Percentiles rank a stretch among this genome's conserved stretches.
These are phyloP conservation scores for Tinea trinotella DNA, from an alignment of 2,888 invertebrate species.

Conservation along the genomic window DNA sequence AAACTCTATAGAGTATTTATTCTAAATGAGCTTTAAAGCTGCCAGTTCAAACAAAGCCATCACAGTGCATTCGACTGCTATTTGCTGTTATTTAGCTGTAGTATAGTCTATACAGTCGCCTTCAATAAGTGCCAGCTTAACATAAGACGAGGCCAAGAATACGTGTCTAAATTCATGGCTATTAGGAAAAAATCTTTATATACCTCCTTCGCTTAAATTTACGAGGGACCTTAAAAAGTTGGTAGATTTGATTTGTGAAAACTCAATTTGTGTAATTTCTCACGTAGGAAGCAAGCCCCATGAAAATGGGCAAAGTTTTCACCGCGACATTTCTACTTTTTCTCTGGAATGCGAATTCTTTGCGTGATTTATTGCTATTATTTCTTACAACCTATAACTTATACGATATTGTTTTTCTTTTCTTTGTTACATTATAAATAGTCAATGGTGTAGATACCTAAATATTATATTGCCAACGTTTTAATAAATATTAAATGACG, in stretches of 20 bases:
- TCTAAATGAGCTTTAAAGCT: too few relatives aligned
- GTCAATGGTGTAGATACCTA: too few relatives aligned
- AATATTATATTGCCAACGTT: too few relatives aligned
- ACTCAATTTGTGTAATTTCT: constrained; percentile 18
- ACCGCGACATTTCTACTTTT: constrained; percentile 20
- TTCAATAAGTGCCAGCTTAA: not conserved
- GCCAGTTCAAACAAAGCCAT: too few relatives aligned
- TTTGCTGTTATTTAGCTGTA: too few relatives aligned
- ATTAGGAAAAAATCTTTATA: not conserved
- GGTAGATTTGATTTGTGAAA: constrained; percentile 18
- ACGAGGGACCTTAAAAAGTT: constrained; percentile 6
- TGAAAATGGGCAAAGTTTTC: constrained; percentile 19
- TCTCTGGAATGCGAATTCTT: constrained; percentile 16
- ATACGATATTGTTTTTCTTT: constrained; percentile 2
- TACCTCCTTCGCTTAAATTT: not conserved
- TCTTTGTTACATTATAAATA: not conserved
- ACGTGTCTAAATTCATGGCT: too few relatives aligned
- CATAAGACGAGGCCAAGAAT: too few relatives aligned
- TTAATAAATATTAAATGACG: too few relatives aligned
- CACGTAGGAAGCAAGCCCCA: constrained; percentile 13
- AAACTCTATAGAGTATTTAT: too few relatives aligned
- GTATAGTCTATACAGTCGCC: too few relatives aligned
- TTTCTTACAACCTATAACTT: constrained; percentile 11
- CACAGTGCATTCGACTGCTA: too few relatives aligned
- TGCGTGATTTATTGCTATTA: constrained; percentile 17